Conservation (phyloP, 1,140 invertebrate genomes). For the Drosophila tsacasi region DNA sequence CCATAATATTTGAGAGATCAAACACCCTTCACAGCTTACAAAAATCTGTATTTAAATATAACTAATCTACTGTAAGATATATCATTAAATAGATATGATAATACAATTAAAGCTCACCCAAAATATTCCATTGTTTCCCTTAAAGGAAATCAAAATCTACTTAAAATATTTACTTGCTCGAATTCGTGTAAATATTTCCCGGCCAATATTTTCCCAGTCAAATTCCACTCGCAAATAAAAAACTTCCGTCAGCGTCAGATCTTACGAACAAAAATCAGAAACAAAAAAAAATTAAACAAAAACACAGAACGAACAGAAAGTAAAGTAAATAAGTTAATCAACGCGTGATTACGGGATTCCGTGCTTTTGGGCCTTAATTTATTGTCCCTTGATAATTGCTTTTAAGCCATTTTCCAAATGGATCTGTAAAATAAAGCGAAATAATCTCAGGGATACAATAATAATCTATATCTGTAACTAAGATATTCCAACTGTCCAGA, state of each 20-base stretch:
- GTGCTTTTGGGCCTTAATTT: constrained; percentile 4
- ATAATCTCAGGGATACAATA: not conserved
- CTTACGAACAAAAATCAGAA: not conserved
- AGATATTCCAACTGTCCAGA: not conserved
- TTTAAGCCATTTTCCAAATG: not conserved
- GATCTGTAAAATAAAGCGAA: not conserved
- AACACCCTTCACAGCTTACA: not conserved
- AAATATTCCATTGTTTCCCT: not conserved
- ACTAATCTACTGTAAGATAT: no score
- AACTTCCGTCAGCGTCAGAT: constrained; percentile 6
- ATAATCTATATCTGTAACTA: not conserved
- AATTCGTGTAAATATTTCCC: constrained; percentile 4
- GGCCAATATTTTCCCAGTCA: not conserved
- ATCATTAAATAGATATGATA: not conserved
- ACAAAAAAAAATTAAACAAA: constrained; percentile 5
- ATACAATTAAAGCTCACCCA: not conserved
- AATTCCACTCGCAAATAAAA: constrained; percentile 11
- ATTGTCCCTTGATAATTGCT: constrained; percentile 3
- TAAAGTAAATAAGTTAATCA: constrained; percentile 17
- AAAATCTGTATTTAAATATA: not conserved
- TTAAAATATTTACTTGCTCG: not conserved
- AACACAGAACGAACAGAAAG: not conserved
- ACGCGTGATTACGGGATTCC: constrained; percentile 5
- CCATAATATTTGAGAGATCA: not conserved
- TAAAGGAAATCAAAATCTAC: not conserved